These are phyloP conservation scores for Metopolophium dirhodum DNA, from an alignment of 1,140 invertebrate species.

Conservation along the genomic window DNA sequence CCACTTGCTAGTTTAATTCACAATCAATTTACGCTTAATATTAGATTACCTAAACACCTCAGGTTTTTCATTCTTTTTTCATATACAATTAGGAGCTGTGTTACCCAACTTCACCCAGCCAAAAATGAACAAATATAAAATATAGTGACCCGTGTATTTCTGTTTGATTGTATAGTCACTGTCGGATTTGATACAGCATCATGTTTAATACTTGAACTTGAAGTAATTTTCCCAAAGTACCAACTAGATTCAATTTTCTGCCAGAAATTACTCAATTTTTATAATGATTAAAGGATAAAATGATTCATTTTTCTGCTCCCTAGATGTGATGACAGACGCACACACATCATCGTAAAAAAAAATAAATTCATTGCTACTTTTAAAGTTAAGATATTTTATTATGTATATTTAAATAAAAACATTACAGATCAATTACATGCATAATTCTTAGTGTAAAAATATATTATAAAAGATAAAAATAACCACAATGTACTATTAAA, in stretches of 20 bases:
- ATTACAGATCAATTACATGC: conserved; percentile 28
- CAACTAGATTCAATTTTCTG: not conserved
- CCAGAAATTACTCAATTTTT: not conserved
- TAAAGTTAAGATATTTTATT: not conserved
- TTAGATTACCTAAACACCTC: not conserved
- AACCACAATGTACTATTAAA: not conserved
- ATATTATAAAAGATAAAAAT: not conserved
- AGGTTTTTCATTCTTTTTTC: not conserved
- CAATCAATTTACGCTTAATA: not conserved
- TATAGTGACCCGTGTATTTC: not conserved
- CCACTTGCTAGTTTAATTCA: not conserved
- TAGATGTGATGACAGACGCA: no score
- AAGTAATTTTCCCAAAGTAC: not conserved
- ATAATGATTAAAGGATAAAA: not conserved
- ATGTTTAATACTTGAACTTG: not conserved
- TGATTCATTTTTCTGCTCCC: not conserved
- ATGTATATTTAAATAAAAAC: not conserved
- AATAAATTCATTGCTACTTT: not conserved
- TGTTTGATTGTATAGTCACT: not conserved
- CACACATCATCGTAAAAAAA: no score
- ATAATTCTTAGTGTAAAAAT: not conserved
- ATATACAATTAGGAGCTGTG: not conserved
- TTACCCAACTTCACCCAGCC: not conserved
- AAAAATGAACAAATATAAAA: not conserved
- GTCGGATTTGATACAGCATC: not conserved